These are phyloP conservation scores for Odobenus rosmarus DNA, from an alignment of 2,113 vertebrate genomes.

Conservation along the genomic window DNA sequence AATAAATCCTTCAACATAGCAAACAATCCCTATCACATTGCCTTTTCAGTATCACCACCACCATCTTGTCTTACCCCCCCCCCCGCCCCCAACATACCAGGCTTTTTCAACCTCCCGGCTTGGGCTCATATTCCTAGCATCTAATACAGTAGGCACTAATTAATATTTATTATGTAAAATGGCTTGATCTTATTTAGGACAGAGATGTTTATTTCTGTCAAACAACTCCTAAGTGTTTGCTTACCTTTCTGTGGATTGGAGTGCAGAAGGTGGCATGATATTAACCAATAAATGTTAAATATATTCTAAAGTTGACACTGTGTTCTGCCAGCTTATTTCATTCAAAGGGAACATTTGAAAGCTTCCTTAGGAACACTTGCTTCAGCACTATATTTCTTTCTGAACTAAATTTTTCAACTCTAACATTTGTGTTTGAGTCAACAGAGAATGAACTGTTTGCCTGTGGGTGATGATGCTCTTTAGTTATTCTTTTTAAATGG, in stretches of 20 bases:
- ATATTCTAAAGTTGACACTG: conserved; percentile 12
- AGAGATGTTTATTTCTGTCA: conserved; percentile 32
- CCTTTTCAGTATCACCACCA: not conserved
- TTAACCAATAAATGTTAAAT: not conserved
- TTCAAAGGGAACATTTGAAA: conserved; percentile 26
- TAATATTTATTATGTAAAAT: conserved; percentile 54
- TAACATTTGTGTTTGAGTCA: conserved; percentile 14
- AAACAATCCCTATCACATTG: not conserved
- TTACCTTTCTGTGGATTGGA: not conserved
- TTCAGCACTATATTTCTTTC: not conserved
- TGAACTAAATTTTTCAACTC: not conserved
- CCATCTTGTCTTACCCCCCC: not conserved
- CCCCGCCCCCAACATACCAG: not conserved
- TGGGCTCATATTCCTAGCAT: not conserved
- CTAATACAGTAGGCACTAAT: not conserved
- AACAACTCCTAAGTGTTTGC: not conserved
- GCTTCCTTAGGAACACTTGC: not conserved
- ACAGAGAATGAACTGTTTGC: not conserved
- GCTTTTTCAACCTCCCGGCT: not conserved
- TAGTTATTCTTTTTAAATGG: not conserved
- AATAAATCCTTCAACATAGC: not conserved
- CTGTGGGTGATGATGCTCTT: not conserved
- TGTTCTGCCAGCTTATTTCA: conserved; percentile 26
- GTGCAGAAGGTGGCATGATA: not conserved
- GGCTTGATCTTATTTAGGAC: conserved; percentile 34